phyloP scores from a whole-genome alignment of 2,888 invertebrate species.

The Thelaira solivaga region DNA sequence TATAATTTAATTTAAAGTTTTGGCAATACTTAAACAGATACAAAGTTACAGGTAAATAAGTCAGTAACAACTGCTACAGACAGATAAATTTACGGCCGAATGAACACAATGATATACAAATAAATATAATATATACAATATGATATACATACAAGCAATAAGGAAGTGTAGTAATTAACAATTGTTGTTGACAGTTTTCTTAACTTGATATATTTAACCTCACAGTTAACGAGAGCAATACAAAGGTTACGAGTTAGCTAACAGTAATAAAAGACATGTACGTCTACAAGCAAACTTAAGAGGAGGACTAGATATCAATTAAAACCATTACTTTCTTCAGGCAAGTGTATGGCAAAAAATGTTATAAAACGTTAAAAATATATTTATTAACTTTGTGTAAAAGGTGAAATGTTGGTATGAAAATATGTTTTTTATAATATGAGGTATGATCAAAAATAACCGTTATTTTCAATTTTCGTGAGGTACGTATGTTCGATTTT shows the following conservation, averaged over 20 bases:
- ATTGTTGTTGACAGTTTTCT: conserved; percentile 52
- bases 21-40: background rate
- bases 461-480: no score
- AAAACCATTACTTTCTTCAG: no score
- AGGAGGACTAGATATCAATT: no score
- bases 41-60: background rate
- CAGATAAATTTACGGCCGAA: background rate
- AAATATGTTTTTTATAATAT: no score
- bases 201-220: background rate
- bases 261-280: background rate
- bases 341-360: no score
- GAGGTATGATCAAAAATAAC: no score
- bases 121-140: background rate
- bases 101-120: background rate
- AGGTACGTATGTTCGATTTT: no score
- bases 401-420: no score
- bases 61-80: conserved; percentile 6
- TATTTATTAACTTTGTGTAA: no score
- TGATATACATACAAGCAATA: background rate
- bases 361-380: no score
- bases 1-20: background rate
- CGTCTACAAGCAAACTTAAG: background rate
- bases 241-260: background rate
- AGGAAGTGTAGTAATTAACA: conserved; percentile 20
- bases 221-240: background rate